phyloP scores from a whole-genome alignment of 2,888 invertebrate species.

The Eudasyphora cyanicolor region DNA sequence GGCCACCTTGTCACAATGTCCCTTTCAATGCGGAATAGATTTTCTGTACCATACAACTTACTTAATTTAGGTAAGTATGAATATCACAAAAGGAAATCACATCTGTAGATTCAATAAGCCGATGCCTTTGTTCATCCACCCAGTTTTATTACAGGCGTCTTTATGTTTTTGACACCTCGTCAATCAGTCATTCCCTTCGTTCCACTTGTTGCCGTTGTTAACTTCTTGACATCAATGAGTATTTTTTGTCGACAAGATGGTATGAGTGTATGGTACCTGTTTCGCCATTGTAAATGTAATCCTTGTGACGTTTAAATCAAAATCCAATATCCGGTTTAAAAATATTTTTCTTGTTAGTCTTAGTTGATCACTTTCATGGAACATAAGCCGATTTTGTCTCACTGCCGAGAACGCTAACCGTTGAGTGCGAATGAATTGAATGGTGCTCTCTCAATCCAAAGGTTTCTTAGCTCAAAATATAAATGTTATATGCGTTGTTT shows the following conservation, averaged over 20 bases:
- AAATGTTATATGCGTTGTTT: too few species aligned
- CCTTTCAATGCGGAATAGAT: neutral
- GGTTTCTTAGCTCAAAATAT: too few species aligned
- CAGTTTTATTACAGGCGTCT: conserved; percentile 31
- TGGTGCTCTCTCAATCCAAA: too few species aligned
- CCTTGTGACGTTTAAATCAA: conserved; percentile 71
- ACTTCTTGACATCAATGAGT: conserved; percentile 50
- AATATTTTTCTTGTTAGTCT: conserved; percentile 39
- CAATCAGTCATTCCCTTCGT: conserved; percentile 55
- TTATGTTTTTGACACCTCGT: conserved; percentile 58
- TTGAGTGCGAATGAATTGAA: neutral
- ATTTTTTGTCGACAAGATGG: conserved; percentile 6
- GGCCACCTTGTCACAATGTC: conserved; percentile 13
- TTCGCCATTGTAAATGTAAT: conserved; percentile 66
- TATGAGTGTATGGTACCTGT: neutral
- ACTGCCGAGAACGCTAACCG: neutral
- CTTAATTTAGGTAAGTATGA: conserved; percentile 46
- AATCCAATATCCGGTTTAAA: conserved; percentile 70
- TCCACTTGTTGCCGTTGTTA: conserved; percentile 48
- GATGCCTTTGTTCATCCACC: neutral
- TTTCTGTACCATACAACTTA: conserved; percentile 19
- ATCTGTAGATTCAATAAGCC: neutral
- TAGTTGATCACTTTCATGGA: conserved; percentile 41
- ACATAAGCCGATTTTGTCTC: neutral
- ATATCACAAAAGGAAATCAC: conserved; percentile 37